phyloP scores from a whole-genome alignment of 2,797 vertebrate species.

The Petrocephalus schoutedeni region DNA sequence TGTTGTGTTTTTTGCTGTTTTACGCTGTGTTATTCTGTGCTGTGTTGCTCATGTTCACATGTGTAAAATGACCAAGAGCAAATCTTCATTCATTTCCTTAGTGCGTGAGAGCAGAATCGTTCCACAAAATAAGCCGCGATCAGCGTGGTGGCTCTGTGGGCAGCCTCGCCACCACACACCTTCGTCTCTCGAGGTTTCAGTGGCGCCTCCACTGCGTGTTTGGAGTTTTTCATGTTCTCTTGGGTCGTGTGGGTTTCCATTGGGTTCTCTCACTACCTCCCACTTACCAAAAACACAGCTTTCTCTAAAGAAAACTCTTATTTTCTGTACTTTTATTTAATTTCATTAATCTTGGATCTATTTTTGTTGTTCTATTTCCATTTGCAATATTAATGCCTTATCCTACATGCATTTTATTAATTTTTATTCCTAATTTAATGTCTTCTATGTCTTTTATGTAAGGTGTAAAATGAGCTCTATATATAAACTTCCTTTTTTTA shows the following conservation, averaged over 20 bases:
- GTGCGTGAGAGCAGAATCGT: not conserved
- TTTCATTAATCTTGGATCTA: not conserved
- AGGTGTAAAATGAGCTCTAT: not conserved
- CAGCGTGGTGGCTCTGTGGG: not conserved
- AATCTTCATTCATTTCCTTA: not conserved
- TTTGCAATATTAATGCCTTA: not conserved
- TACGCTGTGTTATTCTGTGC: no score
- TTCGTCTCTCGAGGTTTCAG: not conserved
- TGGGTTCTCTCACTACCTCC: not conserved
- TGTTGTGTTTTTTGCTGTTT: no score
- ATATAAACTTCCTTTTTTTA: not conserved
- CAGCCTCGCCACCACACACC: not conserved
- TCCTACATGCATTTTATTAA: not conserved
- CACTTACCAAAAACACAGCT: not conserved
- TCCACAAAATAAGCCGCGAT: not conserved
- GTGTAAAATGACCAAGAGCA: not conserved
- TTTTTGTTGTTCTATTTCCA: not conserved
- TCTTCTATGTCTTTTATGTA: not conserved
- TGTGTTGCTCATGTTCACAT: not conserved
- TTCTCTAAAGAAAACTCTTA: not conserved
- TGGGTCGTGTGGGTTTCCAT: not conserved
- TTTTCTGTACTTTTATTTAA: not conserved
- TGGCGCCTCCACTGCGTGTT: not conserved
- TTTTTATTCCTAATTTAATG: not conserved
- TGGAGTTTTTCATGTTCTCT: not conserved